These are phyloP conservation scores for Taurulus bubalis DNA, from an alignment of 2,113 vertebrate species.

Conservation along the genomic window DNA sequence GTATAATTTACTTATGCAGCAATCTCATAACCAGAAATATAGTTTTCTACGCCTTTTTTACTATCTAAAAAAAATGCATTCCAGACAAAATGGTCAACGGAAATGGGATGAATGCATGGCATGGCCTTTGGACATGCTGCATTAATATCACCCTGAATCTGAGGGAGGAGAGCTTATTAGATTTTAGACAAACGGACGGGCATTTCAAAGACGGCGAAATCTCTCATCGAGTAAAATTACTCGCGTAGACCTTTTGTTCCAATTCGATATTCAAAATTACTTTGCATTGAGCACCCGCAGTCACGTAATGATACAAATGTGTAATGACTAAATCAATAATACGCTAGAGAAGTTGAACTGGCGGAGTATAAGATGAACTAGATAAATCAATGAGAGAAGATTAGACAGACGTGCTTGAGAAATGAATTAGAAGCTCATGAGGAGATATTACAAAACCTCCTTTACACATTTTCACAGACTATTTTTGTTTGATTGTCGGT, in stretches of 20 bases:
- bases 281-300: slow-evolving; percentile 18
- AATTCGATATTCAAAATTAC: not conserved
- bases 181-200: not conserved
- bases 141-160: not conserved
- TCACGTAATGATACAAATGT: slow-evolving; percentile 22
- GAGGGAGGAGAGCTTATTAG: not conserved
- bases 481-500: not conserved
- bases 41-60: no score
- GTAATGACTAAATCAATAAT: slow-evolving; percentile 55
- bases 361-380: slow-evolving; percentile 33
- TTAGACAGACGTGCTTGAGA: not conserved
- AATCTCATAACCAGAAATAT: slow-evolving; percentile 7
- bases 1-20: not conserved
- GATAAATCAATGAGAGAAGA: slow-evolving; percentile 45
- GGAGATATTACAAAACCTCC: not conserved
- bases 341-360: slow-evolving; percentile 6
- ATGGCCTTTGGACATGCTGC: not conserved
- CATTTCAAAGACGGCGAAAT: not conserved
- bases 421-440: slow-evolving; percentile 26
- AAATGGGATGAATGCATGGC: not conserved
- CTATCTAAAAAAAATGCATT: not conserved
- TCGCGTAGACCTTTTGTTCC: not conserved
- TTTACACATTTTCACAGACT: not conserved
- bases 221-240: not conserved
- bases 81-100: not conserved